Evolutionary conservation across 2,797 vertebrate species (phyloP).

Genomic region (Coluber constrictor): DNA sequence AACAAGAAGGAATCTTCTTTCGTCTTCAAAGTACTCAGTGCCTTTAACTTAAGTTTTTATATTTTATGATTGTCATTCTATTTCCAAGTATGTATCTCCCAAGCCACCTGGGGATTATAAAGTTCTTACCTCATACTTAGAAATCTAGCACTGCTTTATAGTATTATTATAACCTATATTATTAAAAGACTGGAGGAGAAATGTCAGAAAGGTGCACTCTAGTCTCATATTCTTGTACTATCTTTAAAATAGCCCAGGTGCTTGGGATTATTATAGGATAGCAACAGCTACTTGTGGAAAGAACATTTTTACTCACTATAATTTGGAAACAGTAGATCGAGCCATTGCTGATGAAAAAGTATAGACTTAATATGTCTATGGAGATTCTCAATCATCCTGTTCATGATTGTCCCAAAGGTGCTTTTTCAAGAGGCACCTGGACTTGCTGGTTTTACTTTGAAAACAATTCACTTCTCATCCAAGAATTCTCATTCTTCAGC

Average conservation of each 20-base stretch:
- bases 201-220: neutral
- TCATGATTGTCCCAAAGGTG: neutral
- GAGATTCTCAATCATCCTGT: neutral
- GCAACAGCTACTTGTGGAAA: neutral
- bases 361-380: neutral
- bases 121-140: neutral
- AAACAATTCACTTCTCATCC: neutral
- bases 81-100: neutral
- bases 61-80: neutral
- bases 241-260: neutral
- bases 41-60: constrained; percentile 6
- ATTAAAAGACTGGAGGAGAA: neutral
- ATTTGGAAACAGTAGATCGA: neutral
- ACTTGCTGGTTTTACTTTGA: neutral
- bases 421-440: neutral
- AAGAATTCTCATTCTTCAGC: too few relatives aligned
- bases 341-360: neutral
- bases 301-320: neutral
- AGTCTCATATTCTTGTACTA: neutral
- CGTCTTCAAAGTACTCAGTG: neutral
- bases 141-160: neutral
- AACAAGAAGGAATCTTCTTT: neutral
- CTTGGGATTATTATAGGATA: neutral
- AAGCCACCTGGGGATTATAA: neutral
- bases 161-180: neutral